Evolutionary conservation across 1,140 invertebrate species (phyloP).

Genomic region (Leguminivora glycinivorella): DNA sequence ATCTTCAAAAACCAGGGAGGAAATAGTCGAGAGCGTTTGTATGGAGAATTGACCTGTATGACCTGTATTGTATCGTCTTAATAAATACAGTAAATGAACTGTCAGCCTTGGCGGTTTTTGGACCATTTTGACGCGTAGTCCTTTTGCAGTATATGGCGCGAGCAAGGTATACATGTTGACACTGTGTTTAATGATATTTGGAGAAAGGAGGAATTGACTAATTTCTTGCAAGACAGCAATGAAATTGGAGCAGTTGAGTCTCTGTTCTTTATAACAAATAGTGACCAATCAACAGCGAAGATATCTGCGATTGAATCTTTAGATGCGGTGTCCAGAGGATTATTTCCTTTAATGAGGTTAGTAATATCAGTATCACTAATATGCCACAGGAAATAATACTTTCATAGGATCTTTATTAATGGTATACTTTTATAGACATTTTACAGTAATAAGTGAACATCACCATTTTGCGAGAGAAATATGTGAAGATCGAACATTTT

Average conservation of each 20-base stretch:
- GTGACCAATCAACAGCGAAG: constrained; percentile 2
- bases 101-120: too few relatives aligned
- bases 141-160: not conserved
- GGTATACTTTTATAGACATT: constrained; percentile 40
- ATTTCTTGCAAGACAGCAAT: not conserved
- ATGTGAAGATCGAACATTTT: constrained; percentile 32
- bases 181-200: not conserved
- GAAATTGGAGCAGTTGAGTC: not conserved
- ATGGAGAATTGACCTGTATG: too few relatives aligned
- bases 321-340: constrained; percentile 29
- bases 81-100: too few relatives aligned
- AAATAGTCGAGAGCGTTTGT: too few relatives aligned
- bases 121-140: too few relatives aligned
- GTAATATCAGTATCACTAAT: constrained; percentile 17
- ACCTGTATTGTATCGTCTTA: too few relatives aligned
- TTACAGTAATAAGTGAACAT: constrained; percentile 34
- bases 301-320: not conserved
- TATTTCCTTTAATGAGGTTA: constrained; percentile 32
- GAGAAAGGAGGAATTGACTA: not conserved
- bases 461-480: constrained; percentile 15
- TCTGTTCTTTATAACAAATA: constrained; percentile 7
- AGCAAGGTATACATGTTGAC: not conserved
- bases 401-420: not conserved
- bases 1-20: too few relatives aligned
- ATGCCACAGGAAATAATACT: not conserved